Base-by-base conservation (phyloP, 2,888 invertebrate genomes). In the Melikaiella ostensackeni region DNA sequence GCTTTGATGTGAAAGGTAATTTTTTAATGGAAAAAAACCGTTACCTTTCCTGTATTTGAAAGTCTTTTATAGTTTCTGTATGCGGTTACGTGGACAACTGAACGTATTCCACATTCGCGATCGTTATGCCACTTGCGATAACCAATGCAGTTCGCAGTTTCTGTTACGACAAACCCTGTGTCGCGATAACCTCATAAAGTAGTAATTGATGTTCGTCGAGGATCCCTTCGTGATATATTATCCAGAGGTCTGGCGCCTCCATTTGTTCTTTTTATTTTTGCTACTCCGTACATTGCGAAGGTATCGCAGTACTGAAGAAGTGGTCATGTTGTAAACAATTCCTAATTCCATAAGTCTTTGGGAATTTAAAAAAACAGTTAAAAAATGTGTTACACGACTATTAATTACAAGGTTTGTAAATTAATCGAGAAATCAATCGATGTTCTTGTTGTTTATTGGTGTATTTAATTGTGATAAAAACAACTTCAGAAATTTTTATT, bases 171-270 rank as follows among this genome's bases (percentile, higher is more conserved):
- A 55, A 70, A 50, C 4, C n/a, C 11, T 13, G 38, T 70, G 30
- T 55, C 21, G 70, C 30, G 33, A 70, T 70, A 70, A 70, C 70
- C 50, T n/a, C 50, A 55, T 55, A 70, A 70, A 50, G 50, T 70
- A 33, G 50, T 50, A 70, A 70, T 30, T 21, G 70, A 70, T 50
- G 50, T 70, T 70, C 5, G 42, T 64, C 24, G 70, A 70, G 70
- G 50, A 70, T 50, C 46, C 50, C 33, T 70, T 21, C 30, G 9
- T 50, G 33, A 70, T 70, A 55, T 70, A 70, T 50, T 70, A 70
- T 33, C n/a, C 46, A n/a, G 46, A 50, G 50, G 70, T 70, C 30
- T 30, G 50, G 50, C 70, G 70, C 50, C 70, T 70, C 50, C 50
- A 70, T 50, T 70, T 70, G 9, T 50, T 70, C 42, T 27, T 46